Conservation (phyloP, 2,888 invertebrate genomes). For the Atherix ibis region DNA sequence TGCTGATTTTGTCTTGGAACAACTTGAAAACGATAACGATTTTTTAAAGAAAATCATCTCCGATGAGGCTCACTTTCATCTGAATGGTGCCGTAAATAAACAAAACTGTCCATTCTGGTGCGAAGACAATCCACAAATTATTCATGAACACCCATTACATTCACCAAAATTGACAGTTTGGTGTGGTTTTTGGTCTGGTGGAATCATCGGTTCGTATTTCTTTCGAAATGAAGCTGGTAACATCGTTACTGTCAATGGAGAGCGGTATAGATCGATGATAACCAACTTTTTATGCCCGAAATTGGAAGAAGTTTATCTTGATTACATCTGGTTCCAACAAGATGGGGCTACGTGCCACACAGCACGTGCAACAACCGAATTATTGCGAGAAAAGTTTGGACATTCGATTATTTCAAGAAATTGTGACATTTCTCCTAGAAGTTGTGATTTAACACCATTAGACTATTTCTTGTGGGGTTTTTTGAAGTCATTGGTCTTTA, state of each 20-base stretch:
- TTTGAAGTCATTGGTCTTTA: slow-evolving; percentile 4
- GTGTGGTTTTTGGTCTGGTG: neutral
- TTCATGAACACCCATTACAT: neutral
- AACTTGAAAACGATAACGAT: neutral
- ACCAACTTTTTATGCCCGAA: neutral
- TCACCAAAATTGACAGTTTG: neutral
- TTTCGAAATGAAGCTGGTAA: neutral
- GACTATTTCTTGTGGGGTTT: slow-evolving; percentile 7
- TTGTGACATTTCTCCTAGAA: neutral
- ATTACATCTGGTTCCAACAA: neutral
- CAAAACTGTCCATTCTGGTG: neutral
- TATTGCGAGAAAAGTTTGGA: neutral
- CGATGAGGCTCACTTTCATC: neutral
- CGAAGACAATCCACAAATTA: neutral
- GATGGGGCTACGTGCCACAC: neutral
- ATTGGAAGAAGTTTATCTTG: neutral
- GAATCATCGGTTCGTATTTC: neutral
- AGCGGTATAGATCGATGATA: neutral
- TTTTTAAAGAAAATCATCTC: neutral
- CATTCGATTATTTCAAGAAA: neutral
- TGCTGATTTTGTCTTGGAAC: no score
- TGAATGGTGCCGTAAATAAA: no score
- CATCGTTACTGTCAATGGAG: neutral
- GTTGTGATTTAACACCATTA: slow-evolving; percentile 7
- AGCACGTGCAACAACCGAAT: neutral